These are phyloP conservation scores for Pterobdella sp. DNA, from an alignment of 2,888 invertebrate genomes.

Conservation along the genomic window DNA sequence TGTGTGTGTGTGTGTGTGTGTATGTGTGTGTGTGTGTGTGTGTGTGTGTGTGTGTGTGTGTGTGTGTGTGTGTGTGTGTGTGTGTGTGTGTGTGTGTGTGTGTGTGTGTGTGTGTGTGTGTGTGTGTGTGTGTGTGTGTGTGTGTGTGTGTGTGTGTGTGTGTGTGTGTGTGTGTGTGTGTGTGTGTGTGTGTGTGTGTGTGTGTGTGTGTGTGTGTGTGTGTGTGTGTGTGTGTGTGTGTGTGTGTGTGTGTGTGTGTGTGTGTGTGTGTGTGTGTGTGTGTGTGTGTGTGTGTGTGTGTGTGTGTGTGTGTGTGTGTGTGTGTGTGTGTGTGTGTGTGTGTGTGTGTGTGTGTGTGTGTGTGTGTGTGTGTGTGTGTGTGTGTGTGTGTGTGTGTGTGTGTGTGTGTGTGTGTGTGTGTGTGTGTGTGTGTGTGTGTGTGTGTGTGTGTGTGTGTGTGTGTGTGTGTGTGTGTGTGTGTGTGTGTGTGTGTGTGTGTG, in stretches of 20 bases:
- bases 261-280: neutral
- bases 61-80: neutral
- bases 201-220: conserved; percentile 6
- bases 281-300: neutral
- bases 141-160: neutral
- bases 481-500: conserved; percentile 20
- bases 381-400: conserved; percentile 16
- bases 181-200: conserved; percentile 1
- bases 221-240: neutral
- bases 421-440: conserved; percentile 19
- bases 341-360: conserved; percentile 4
- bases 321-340: conserved; percentile 1
- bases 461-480: conserved; percentile 15
- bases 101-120: neutral
- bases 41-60: conserved; percentile 14
- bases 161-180: conserved; percentile 20
- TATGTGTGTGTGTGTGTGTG: conserved; percentile 2
- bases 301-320: neutral
- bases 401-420: conserved; percentile 16
- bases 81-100: neutral
- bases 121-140: neutral
- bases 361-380: neutral
- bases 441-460: conserved; percentile 17
- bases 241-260: neutral
- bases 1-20: neutral